Percentiles rank a stretch among this genome's conserved stretches.
These are phyloP conservation scores for Grus americana DNA, from an alignment of 2,113 vertebrate genomes.

Conservation along the genomic window DNA sequence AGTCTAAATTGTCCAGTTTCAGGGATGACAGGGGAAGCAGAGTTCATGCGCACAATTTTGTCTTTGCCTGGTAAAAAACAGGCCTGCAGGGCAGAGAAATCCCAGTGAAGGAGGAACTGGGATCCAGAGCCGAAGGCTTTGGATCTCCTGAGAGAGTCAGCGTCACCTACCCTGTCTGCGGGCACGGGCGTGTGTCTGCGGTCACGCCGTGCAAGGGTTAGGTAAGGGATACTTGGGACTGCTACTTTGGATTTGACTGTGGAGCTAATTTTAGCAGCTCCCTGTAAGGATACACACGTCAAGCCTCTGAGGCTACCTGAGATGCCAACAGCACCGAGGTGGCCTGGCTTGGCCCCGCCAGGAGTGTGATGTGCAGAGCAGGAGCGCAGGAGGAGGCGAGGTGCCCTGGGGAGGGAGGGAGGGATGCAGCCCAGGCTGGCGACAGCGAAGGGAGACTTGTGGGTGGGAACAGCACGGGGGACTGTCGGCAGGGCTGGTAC, in stretches of 20 bases:
- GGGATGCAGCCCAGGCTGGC: background rate
- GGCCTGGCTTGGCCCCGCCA: background rate
- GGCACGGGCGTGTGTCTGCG: background rate
- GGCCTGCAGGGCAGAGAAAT: background rate
- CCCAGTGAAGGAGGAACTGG: background rate
- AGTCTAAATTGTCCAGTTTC: background rate
- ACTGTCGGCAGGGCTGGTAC: background rate
- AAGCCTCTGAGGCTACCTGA: background rate
- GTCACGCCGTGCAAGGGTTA: background rate
- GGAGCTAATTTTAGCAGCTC: background rate
- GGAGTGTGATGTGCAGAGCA: background rate
- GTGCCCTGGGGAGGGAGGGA: background rate
- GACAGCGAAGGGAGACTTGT: background rate
- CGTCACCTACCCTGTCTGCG: background rate
- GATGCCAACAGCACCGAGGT: background rate
- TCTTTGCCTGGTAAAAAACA: background rate
- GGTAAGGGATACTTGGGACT: background rate
- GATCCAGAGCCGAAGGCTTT: background rate
- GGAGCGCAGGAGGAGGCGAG: background rate
- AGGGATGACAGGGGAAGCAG: background rate
- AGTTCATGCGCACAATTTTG: background rate
- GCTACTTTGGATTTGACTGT: background rate
- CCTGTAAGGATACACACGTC: background rate
- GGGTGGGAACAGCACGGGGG: background rate
- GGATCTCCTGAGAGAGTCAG: background rate